These are phyloP conservation scores for Hemitrygon akajei DNA, from an alignment of 2,797 vertebrate genomes.

Conservation along the genomic window DNA sequence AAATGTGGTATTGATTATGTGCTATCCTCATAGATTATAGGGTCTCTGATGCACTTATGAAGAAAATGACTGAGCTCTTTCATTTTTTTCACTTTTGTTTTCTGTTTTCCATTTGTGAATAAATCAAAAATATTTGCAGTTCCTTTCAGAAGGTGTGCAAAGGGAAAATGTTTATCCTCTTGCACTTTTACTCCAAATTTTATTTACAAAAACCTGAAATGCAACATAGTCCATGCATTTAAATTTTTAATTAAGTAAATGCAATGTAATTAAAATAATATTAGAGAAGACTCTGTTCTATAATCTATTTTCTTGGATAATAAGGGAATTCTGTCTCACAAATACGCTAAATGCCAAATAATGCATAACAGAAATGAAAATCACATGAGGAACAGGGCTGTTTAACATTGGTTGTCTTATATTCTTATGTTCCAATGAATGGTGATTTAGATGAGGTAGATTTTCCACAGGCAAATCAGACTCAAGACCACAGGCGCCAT, in stretches of 20 bases:
- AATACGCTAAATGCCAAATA: background rate
- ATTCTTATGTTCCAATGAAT: background rate
- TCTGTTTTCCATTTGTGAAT: conserved; percentile 15
- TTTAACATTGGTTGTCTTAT: background rate
- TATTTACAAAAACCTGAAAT: background rate
- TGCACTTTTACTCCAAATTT: background rate
- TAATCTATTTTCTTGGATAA: background rate
- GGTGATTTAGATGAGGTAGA: background rate
- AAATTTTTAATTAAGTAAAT: too few relatives aligned
- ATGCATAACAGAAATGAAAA: background rate
- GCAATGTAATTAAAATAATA: background rate
- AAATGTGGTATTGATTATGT: conserved; percentile 31
- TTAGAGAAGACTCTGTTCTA: background rate
- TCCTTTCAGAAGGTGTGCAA: background rate
- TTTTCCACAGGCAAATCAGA: background rate
- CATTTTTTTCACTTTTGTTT: conserved; percentile 5
- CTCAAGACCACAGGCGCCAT: background rate
- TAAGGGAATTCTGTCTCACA: background rate
- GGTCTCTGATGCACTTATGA: too few relatives aligned
- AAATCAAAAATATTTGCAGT: background rate
- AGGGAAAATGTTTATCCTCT: background rate
- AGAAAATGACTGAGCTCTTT: background rate
- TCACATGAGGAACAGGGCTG: background rate
- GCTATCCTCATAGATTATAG: conserved; percentile 18
- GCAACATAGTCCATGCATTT: background rate